A percentile compares a stretch with the other conserved stretches of the same genome.
phyloP scores from a whole-genome alignment of 1,140 invertebrate genomes.

The Matsumurasca onukii region DNA sequence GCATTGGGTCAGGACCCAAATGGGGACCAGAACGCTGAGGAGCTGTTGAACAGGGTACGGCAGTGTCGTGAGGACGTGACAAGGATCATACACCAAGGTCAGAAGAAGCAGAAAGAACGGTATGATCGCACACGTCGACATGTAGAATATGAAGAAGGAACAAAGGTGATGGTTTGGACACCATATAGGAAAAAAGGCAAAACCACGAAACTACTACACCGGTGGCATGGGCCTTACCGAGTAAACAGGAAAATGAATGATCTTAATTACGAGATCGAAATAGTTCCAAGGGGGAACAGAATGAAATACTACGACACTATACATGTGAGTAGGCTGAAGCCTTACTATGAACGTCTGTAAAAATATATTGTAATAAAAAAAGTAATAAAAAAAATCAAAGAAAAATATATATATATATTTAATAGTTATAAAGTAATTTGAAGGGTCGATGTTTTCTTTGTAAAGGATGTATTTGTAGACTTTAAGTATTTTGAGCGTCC shows the following conservation, averaged over 20 bases:
- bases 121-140: not conserved
- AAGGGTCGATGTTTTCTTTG: too few species aligned
- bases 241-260: not conserved
- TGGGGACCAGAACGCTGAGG: not conserved
- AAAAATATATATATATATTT: too few species aligned
- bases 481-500: too few species aligned
- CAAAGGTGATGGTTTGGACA: not conserved
- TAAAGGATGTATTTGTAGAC: too few species aligned
- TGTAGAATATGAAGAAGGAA: not conserved
- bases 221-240: not conserved
- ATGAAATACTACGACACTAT: too few species aligned
- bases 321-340: too few species aligned
- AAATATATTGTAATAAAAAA: too few species aligned
- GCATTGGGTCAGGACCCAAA: not conserved
- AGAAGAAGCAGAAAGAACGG: not conserved
- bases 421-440: too few species aligned
- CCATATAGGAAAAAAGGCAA: not conserved
- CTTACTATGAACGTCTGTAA: too few species aligned
- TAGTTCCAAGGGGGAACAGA: too few species aligned
- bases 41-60: not conserved
- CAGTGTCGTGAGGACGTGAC: not conserved
- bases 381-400: too few species aligned
- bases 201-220: not conserved
- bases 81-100: not conserved
- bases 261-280: not conserved